Conservation (phyloP, 2,888 invertebrate genomes). For the Nipponacmea schrenckii region DNA sequence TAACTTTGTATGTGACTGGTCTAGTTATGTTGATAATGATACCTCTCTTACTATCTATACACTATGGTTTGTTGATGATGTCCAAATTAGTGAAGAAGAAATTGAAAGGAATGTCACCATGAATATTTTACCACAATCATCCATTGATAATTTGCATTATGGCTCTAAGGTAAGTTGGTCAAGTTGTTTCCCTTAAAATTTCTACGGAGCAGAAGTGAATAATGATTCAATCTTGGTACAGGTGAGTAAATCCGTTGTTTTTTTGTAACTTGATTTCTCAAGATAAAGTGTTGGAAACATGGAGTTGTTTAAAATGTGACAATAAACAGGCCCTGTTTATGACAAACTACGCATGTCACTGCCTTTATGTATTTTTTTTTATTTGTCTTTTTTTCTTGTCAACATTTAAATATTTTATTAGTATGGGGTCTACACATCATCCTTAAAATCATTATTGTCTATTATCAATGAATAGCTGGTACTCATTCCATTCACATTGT, state of each 20-base stretch:
- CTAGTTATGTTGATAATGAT: conserved; percentile 19
- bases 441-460: no score
- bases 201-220: conserved; percentile 1
- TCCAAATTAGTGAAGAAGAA: conserved; percentile 12
- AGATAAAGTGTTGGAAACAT: no score
- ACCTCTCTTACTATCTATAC: conserved; percentile 25
- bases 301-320: no score
- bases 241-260: conserved; percentile 8
- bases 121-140: conserved; percentile 18
- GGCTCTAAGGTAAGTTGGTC: conserved; percentile 20
- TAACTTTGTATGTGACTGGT: conserved; percentile 37
- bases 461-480: no score
- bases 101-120: conserved; percentile 23
- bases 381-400: not conserved
- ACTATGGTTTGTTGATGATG: conserved; percentile 28
- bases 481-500: no score
- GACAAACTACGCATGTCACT: no score
- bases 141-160: conserved; percentile 12
- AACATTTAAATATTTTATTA: no score
- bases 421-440: no score
- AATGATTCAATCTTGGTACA: conserved; percentile 1
- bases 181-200: not conserved
- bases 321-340: no score
- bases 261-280: no score
- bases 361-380: not conserved